Evolutionary conservation across 2,113 vertebrate genomes (phyloP).

Genomic region (Burhinus oedicnemus): DNA sequence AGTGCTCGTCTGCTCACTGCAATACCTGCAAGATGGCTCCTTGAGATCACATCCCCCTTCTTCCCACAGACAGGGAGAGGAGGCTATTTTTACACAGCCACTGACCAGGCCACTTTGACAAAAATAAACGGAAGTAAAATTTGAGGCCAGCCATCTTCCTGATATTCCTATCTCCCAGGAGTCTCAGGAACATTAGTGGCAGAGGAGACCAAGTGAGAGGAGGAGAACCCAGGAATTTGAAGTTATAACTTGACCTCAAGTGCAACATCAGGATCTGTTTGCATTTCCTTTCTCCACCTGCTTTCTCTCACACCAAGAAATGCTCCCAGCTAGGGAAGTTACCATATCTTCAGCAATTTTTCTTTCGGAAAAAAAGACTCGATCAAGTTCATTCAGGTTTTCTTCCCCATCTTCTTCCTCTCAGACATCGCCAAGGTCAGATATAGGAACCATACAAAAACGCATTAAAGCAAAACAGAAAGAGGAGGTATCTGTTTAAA

Average conservation of each 20-base stretch:
- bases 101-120: not conserved
- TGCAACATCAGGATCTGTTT: not conserved
- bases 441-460: not conserved
- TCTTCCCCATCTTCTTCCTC: not conserved
- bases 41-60: not conserved
- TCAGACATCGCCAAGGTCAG: not conserved
- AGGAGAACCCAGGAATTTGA: not conserved
- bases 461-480: not conserved
- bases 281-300: not conserved
- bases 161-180: not conserved
- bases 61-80: not conserved
- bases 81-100: not conserved
- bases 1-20: rapidly evolving
- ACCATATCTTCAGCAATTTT: not conserved
- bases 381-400: not conserved
- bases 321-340: not conserved
- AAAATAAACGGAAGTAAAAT: not conserved
- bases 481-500: not conserved
- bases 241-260: not conserved
- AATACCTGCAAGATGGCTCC: not conserved
- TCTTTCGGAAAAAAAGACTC: not conserved
- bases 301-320: not conserved
- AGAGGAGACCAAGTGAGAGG: not conserved
- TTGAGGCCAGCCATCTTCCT: not conserved
- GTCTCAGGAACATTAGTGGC: rapidly evolving